Base-by-base conservation (phyloP, 2,113 vertebrate species). In the Gila orcuttii region DNA sequence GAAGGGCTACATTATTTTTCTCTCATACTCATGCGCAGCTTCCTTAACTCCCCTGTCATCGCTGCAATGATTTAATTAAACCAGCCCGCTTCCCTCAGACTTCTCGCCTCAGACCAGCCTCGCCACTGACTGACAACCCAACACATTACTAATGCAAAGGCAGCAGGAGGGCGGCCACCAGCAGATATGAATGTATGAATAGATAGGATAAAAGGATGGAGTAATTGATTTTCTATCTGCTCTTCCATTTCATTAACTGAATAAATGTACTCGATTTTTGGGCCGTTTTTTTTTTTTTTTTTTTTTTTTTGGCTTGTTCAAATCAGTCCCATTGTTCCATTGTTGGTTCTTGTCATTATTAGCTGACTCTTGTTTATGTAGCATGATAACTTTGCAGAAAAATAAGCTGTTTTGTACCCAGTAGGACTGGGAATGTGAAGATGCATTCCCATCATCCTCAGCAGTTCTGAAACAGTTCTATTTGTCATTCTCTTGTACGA, bases 201-300 rank as follows among this genome's bases (percentile, higher is more conserved):
- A 93, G 93, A 93, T 87, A 87, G 92, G 92, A 94, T 93, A 93
- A 96, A 94, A 93, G 93, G 92, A 93, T 93, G 36, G 76, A 89
- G 91, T 94, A 94, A 96, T 95, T 96, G 96, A 96, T 96, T 96
- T 95, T 93, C 93, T 93, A 93, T 89, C 90, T 92, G 90, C 91
- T 90, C 89, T 90, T 91, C 91, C 82, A 90, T 93, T 95, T 96
- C 93, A 91, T 96, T 96, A 96, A 92, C 79, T 86, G 87, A 93
- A 94, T 93, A 93, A 94, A 94, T 91, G 89, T 76, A 78, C 90
- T 89, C 47, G 36, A 89, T 90, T 91, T 28, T 90, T 71, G 74
- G 89, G 52, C 79, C 68, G 45, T 31, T 73, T 42, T 42, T 42
- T 42, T 42, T 42, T 9, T 42, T 42, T 42, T 6, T 39, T 39